A percentile compares a stretch with the other conserved stretches of the same genome.
These are phyloP conservation scores for Oscheius sp. DNA, from an alignment of 2,888 invertebrate genomes.

Conservation along the genomic window DNA sequence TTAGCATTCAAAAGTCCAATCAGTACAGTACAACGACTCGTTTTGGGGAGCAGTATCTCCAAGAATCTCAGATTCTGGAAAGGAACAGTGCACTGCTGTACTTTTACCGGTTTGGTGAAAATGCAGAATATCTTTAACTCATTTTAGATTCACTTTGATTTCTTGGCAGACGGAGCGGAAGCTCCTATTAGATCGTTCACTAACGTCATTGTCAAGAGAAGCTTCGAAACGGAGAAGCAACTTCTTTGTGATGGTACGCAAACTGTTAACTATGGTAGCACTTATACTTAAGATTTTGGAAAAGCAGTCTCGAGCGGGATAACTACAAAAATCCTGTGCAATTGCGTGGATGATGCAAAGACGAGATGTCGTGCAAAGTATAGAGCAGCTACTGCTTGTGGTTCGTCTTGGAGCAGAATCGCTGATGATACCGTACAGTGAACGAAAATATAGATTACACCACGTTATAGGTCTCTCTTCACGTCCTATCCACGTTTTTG, in stretches of 20 bases:
- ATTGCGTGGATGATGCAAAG: conserved; percentile 51
- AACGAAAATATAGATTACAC: not conserved
- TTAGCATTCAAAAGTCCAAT: conserved; percentile 29
- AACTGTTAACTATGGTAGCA: conserved; percentile 14
- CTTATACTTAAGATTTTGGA: conserved; percentile 11
- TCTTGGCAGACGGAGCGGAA: conserved; percentile 5
- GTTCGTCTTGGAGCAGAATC: conserved; percentile 48
- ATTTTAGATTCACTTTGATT: conserved; percentile 20
- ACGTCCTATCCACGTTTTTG: conserved; percentile 48
- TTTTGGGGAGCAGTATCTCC: conserved; percentile 43
- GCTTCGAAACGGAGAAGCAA: conserved; percentile 32
- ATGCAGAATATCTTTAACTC: not conserved
- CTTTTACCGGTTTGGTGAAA: not conserved
- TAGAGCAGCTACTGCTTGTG: conserved; percentile 50
- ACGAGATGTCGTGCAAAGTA: conserved; percentile 43
- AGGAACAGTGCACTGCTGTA: not conserved
- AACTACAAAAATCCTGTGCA: conserved; percentile 35
- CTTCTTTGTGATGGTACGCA: conserved; percentile 38
- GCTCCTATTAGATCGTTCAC: not conserved
- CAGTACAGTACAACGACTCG: conserved; percentile 33
- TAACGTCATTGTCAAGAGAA: not conserved
- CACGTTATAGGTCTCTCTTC: conserved; percentile 41
- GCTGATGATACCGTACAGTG: conserved; percentile 50
- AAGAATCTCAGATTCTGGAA: no score
- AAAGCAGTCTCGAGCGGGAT: not conserved